A percentile compares a stretch with the other conserved stretches of the same genome.
Evolutionary conservation across 2,797 vertebrate genomes (phyloP).

Genomic region (Chromis chromis): DNA sequence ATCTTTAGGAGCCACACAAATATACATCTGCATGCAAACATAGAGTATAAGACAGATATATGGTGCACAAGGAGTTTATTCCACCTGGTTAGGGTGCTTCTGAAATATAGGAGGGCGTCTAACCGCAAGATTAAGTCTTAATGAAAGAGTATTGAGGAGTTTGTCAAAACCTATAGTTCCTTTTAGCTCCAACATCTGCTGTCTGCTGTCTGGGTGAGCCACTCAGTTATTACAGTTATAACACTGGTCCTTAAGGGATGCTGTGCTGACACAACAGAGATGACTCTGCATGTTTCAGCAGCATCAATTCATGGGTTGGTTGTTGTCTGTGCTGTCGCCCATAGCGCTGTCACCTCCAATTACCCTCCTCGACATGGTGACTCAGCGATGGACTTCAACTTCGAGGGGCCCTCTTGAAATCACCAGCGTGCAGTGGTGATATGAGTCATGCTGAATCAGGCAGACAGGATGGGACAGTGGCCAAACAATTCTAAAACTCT

Average conservation of each 20-base stretch:
- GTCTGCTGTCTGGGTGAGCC: slow-evolving; percentile 42
- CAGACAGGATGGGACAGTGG: slow-evolving; percentile 46
- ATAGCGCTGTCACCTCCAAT: slow-evolving; percentile 73
- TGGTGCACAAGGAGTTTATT: not conserved
- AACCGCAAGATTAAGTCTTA: slow-evolving; percentile 14
- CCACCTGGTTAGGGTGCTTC: slow-evolving; percentile 3
- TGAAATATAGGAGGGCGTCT: not conserved
- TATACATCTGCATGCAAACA: slow-evolving; percentile 38
- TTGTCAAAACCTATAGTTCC: slow-evolving; percentile 28
- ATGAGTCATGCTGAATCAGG: slow-evolving; percentile 72
- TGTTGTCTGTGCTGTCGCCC: slow-evolving; percentile 66
- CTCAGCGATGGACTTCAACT: slow-evolving; percentile 66
- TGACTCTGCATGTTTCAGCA: slow-evolving; percentile 74
- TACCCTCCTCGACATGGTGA: slow-evolving; percentile 68
- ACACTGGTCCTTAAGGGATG: slow-evolving; percentile 49
- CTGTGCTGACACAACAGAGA: slow-evolving; percentile 71
- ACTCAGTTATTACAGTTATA: slow-evolving; percentile 63
- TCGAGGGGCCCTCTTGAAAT: slow-evolving; percentile 61
- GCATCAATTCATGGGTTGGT: slow-evolving; percentile 65
- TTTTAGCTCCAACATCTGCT: slow-evolving; percentile 44
- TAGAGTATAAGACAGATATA: not conserved
- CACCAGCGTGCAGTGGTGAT: slow-evolving; percentile 50
- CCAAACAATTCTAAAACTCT: slow-evolving; percentile 54
- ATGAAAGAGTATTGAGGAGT: slow-evolving; percentile 34
- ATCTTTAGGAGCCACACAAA: slow-evolving; percentile 46